Conservation (phyloP, 2,888 invertebrate species). For the Oxyscelio sp. region DNA sequence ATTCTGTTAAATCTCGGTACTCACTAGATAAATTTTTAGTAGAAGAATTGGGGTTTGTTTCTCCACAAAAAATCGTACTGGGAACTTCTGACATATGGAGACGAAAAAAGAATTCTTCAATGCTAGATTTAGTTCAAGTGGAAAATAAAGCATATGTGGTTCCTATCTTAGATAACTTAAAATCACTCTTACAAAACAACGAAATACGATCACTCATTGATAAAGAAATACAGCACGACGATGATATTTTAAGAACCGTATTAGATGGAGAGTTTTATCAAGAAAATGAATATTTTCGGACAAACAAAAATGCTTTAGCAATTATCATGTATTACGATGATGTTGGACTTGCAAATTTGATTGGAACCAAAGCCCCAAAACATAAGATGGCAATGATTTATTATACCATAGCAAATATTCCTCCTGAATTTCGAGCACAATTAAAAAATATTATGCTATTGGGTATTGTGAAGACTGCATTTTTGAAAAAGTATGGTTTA, state of each 20-base stretch:
- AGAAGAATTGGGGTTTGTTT: slow-evolving; percentile 7
- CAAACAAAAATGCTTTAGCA: slow-evolving; percentile 39
- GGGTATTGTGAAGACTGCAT: slow-evolving; percentile 51
- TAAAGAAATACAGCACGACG: no score
- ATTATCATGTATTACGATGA: slow-evolving; percentile 27
- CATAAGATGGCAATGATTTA: slow-evolving; percentile 26
- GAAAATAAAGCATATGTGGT: slow-evolving; percentile 59
- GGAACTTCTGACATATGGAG: slow-evolving; percentile 16
- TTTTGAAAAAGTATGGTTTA: slow-evolving; percentile 61
- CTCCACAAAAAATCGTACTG: neutral
- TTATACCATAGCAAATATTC: slow-evolving; percentile 23
- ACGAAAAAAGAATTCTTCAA: neutral
- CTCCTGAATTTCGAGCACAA: slow-evolving; percentile 51
- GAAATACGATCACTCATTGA: no score
- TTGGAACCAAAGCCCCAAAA: slow-evolving; percentile 9
- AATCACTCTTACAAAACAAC: slow-evolving; percentile 63
- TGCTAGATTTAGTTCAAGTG: slow-evolving; percentile 17
- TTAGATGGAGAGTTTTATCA: slow-evolving; percentile 74
- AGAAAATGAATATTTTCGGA: slow-evolving; percentile 68
- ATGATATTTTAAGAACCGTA: slow-evolving; percentile 62
- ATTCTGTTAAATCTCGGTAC: slow-evolving; percentile 3
- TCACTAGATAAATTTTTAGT: slow-evolving; percentile 11
- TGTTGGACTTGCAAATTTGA: slow-evolving; percentile 1
- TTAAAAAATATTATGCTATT: slow-evolving; percentile 59
- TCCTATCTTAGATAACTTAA: slow-evolving; percentile 65